A percentile compares a stretch with the other conserved stretches of the same genome.
These are phyloP conservation scores for Drosophila helvetica DNA, from an alignment of 2,888 invertebrate species.

Conservation along the genomic window DNA sequence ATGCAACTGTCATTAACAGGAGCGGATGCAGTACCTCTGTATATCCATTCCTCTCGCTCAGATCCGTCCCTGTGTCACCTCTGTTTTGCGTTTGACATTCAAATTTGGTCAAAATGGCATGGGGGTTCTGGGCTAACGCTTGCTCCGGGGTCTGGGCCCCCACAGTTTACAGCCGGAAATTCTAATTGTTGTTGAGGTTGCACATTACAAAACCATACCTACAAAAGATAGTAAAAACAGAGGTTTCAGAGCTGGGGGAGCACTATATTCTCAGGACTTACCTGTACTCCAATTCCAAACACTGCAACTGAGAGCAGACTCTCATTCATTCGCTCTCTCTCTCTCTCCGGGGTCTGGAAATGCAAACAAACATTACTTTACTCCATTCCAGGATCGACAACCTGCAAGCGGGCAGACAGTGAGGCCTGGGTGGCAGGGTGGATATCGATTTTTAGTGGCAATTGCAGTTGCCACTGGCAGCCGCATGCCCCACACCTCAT, in stretches of 20 bases:
- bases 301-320: slow-evolving; percentile 31
- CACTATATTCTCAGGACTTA: slow-evolving; percentile 24
- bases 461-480: slow-evolving; percentile 48
- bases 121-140: slow-evolving; percentile 74
- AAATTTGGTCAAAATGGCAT: slow-evolving; percentile 51
- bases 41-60: neutral
- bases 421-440: slow-evolving; percentile 39
- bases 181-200: slow-evolving; percentile 69
- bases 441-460: slow-evolving; percentile 72
- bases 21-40: slow-evolving; percentile 14
- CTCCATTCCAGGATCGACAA: slow-evolving; percentile 72
- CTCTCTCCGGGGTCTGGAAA: slow-evolving; percentile 31
- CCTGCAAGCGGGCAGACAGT: slow-evolving; percentile 37
- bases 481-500: slow-evolving; percentile 9
- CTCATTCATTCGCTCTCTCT: neutral
- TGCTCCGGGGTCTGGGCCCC: slow-evolving; percentile 32
- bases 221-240: slow-evolving; percentile 22
- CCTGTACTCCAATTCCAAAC: slow-evolving; percentile 42
- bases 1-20: slow-evolving; percentile 44
- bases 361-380: slow-evolving; percentile 48
- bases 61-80: slow-evolving; percentile 27
- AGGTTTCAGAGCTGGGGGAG: slow-evolving; percentile 35
- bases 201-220: slow-evolving; percentile 20
- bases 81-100: slow-evolving; percentile 32
- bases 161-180: slow-evolving; percentile 71